Conservation (phyloP, 2,888 invertebrate species). For the Chaetoderma sp. region DNA sequence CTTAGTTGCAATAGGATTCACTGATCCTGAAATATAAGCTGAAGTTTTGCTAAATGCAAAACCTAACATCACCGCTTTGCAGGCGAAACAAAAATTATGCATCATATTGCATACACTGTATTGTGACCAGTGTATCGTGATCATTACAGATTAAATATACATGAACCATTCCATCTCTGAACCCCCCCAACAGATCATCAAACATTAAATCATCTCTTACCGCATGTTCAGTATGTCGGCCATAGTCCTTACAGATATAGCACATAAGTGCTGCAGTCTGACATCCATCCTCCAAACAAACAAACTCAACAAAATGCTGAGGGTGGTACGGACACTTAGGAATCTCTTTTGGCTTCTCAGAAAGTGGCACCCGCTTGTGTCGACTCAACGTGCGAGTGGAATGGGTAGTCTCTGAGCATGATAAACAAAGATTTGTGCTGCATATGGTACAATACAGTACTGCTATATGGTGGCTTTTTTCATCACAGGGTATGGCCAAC, state of each 20-base stretch:
- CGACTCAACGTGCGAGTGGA: slow-evolving; percentile 72
- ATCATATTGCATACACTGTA: no score
- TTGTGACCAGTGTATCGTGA: no score
- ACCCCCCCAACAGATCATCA: background rate
- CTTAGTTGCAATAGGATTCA: no score
- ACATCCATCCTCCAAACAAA: slow-evolving; percentile 74
- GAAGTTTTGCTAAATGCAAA: no score
- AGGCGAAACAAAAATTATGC: no score
- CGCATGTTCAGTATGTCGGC: slow-evolving; percentile 73
- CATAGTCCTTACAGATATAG: slow-evolving; percentile 75
- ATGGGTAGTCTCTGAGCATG: slow-evolving; percentile 73
- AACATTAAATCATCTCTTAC: slow-evolving; percentile 54
- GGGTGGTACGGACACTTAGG: slow-evolving; percentile 73
- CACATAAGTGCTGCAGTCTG: slow-evolving; percentile 73
- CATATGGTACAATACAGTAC: slow-evolving; percentile 74
- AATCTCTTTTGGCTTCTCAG: slow-evolving; percentile 74
- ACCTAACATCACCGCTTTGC: no score
- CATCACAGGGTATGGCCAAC: slow-evolving; percentile 72
- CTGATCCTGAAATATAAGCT: no score
- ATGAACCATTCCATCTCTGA: no score
- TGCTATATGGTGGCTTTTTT: slow-evolving; percentile 73
- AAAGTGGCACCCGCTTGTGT: slow-evolving; percentile 73
- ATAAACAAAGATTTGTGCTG: slow-evolving; percentile 73
- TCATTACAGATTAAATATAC: no score
- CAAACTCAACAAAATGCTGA: slow-evolving; percentile 74